These are phyloP conservation scores for Sinodicranocentrus sp. DNA, from an alignment of 2,888 invertebrate species.

Conservation along the genomic window DNA sequence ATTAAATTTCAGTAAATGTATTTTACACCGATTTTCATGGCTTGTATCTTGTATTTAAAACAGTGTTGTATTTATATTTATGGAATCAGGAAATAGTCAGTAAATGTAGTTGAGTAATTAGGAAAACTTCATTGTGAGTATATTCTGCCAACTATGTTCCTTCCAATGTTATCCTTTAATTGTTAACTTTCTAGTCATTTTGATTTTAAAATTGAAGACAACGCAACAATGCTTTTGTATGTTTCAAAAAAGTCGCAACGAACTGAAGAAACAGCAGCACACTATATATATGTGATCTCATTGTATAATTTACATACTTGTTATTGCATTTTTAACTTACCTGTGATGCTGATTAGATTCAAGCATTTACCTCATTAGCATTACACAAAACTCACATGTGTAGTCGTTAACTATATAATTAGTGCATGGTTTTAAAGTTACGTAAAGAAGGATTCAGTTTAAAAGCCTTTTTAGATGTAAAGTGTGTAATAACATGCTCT, in stretches of 20 bases:
- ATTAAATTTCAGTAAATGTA: slow-evolving; percentile 6
- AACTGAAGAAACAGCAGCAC: too few relatives aligned
- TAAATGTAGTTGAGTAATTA: too few relatives aligned
- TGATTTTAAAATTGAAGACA: not conserved
- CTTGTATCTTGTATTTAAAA: slow-evolving; percentile 15
- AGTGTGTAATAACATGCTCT: too few relatives aligned
- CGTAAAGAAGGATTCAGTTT: too few relatives aligned
- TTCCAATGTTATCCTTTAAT: not conserved
- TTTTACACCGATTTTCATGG: slow-evolving; percentile 48
- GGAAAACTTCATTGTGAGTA: too few relatives aligned
- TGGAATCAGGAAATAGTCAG: slow-evolving; percentile 2
- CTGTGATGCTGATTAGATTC: slow-evolving; percentile 59
- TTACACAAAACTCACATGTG: too few relatives aligned
- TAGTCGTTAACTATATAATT: not conserved
- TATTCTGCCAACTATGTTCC: not conserved
- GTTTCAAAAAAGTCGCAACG: too few relatives aligned
- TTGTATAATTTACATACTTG: slow-evolving; percentile 29
- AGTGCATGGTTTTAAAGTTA: not conserved
- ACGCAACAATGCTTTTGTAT: too few relatives aligned
- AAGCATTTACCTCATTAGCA: too few relatives aligned
- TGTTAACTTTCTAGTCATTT: not conserved
- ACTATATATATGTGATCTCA: slow-evolving; percentile 50
- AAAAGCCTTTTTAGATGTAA: too few relatives aligned
- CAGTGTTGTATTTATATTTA: slow-evolving; percentile 36
- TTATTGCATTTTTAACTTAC: slow-evolving; percentile 39